These are phyloP conservation scores for Gobio occitaniae DNA, from an alignment of 2,797 vertebrate species.

Conservation along the genomic window DNA sequence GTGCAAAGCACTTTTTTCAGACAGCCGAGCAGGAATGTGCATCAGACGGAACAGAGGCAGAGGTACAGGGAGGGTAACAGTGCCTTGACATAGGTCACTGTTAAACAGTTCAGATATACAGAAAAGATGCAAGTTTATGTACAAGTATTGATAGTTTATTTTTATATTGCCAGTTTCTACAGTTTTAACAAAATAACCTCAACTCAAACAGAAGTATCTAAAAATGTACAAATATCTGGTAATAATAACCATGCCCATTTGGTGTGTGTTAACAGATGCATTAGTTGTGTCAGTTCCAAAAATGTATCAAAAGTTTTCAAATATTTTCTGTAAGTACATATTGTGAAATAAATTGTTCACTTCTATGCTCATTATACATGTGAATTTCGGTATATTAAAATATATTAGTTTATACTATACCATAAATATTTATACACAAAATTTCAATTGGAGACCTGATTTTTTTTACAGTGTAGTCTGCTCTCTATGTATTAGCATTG, in stretches of 20 bases:
- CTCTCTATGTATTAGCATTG: background rate
- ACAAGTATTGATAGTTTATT: background rate
- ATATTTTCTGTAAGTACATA: background rate
- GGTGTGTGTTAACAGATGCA: background rate
- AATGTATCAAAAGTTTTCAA: background rate
- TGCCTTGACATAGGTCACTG: background rate
- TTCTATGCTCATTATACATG: background rate
- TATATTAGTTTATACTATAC: background rate
- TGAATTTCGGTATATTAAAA: background rate
- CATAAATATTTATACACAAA: background rate
- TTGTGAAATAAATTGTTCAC: background rate
- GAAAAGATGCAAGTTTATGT: background rate
- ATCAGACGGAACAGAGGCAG: background rate
- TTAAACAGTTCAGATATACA: background rate
- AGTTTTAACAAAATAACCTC: background rate
- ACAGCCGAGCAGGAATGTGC: background rate
- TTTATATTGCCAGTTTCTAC: background rate
- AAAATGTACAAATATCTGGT: background rate
- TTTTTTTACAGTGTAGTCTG: too few relatives aligned
- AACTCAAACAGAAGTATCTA: background rate
- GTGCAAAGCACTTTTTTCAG: slow-evolving; percentile 62
- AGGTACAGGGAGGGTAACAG: background rate
- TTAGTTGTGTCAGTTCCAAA: background rate
- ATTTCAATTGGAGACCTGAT: too few relatives aligned
- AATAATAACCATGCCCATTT: background rate